Conservation (phyloP, 1,140 invertebrate species). For the Brachionus koreanus region DNA sequence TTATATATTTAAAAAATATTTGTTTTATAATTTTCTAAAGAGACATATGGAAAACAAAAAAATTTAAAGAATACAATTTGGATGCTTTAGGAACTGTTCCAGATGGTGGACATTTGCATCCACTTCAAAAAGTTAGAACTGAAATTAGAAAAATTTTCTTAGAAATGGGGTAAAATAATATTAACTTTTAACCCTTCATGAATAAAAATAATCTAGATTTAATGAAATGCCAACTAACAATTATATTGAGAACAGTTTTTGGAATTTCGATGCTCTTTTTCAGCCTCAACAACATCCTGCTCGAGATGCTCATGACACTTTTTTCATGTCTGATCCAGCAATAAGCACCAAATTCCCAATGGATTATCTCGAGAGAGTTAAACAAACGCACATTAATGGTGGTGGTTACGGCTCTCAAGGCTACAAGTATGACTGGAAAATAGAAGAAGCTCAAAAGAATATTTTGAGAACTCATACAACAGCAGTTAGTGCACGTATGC, state of each 20-base stretch:
- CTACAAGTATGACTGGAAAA: conserved; percentile 78
- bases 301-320: conserved; percentile 96
- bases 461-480: conserved; percentile 94
- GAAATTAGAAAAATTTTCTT: conserved; percentile 96
- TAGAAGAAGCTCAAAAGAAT: conserved; percentile 93
- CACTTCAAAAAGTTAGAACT: conserved; percentile 85
- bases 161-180: conserved; percentile 75
- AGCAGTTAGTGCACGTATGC: conserved; percentile 88
- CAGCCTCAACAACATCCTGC: conserved; percentile 99
- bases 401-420: conserved; percentile 87
- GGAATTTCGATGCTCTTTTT: conserved; percentile 98
- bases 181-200: neutral
- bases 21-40: conserved; percentile 50
- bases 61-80: conserved; percentile 96
- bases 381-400: conserved; percentile 75
- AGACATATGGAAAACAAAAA: conserved; percentile 82
- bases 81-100: conserved; percentile 75
- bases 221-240: conserved; percentile 97
- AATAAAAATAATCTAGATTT: conserved; percentile 65
- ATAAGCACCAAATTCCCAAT: conserved; percentile 70
- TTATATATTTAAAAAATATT: conserved; percentile 10
- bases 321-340: conserved; percentile 84
- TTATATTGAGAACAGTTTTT: conserved; percentile 95
- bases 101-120: conserved; percentile 82
- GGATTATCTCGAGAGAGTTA: conserved; percentile 69